Conservation (phyloP, 2,888 invertebrate species). For the Candidula unifasciata region DNA sequence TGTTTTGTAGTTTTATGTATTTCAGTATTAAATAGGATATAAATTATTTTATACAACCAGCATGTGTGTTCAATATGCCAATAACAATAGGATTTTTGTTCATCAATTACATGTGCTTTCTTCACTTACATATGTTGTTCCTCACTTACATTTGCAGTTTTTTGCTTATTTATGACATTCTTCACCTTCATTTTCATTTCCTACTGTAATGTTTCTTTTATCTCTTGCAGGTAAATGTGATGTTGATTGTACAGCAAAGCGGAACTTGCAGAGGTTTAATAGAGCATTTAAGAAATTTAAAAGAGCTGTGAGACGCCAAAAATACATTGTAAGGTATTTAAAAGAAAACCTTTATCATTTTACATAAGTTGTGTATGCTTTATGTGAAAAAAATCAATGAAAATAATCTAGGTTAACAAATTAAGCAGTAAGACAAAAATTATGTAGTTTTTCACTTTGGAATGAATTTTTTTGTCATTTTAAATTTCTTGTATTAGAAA, state of each 20-base stretch:
- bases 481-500: too few relatives aligned
- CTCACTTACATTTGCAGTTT: neutral
- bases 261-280: slow-evolving; percentile 69
- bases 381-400: neutral
- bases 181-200: neutral
- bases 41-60: too few relatives aligned
- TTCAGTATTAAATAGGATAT: too few relatives aligned
- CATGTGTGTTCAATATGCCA: too few relatives aligned
- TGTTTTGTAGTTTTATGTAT: too few relatives aligned
- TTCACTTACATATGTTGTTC: too few relatives aligned
- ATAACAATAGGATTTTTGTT: too few relatives aligned
- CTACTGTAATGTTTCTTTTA: neutral
- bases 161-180: neutral
- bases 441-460: too few relatives aligned
- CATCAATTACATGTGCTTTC: too few relatives aligned
- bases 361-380: neutral
- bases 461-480: too few relatives aligned
- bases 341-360: neutral
- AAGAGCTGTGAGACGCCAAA: slow-evolving; percentile 28
- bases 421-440: too few relatives aligned
- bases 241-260: slow-evolving; percentile 66
- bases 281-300: slow-evolving; percentile 66
- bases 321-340: slow-evolving; percentile 3
- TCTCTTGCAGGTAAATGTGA: slow-evolving; percentile 69
- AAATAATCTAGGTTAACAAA: neutral